Evolutionary conservation across 2,888 invertebrate species (phyloP).

Genomic region (Peribatodes rhomboidaria): DNA sequence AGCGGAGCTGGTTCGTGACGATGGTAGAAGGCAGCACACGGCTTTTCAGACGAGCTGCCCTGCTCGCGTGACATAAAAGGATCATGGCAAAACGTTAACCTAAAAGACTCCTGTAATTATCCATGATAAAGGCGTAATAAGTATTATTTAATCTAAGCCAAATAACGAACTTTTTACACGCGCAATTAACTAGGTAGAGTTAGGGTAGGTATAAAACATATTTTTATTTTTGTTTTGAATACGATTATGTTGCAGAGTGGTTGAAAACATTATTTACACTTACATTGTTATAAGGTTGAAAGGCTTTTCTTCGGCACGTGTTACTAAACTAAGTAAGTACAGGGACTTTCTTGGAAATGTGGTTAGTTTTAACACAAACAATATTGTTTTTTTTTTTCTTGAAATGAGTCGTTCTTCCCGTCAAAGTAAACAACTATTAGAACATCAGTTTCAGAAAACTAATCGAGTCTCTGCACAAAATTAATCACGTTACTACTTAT

Average conservation of each 20-base stretch:
- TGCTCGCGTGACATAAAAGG: slow-evolving; percentile 47
- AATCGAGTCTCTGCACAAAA: too few species aligned
- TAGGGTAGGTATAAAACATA: background rate
- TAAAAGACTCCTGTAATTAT: slow-evolving; percentile 20
- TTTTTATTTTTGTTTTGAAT: slow-evolving; percentile 1
- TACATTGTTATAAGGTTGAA: slow-evolving; percentile 17
- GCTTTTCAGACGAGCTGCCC: slow-evolving; percentile 36
- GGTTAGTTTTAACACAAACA: background rate
- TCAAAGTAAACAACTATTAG: too few species aligned
- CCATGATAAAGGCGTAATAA: background rate
- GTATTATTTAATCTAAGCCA: slow-evolving; percentile 11
- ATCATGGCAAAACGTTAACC: slow-evolving; percentile 33
- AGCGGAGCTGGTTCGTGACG: slow-evolving; percentile 61
- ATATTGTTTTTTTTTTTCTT: background rate
- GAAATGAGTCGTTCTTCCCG: too few species aligned
- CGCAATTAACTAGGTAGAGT: slow-evolving; percentile 2
- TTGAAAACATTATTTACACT: slow-evolving; percentile 4
- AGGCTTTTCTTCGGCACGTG: slow-evolving; percentile 9
- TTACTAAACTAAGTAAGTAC: background rate
- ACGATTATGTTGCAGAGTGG: background rate
- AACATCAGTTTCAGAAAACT: too few species aligned
- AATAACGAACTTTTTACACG: slow-evolving; percentile 20
- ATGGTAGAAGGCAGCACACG: slow-evolving; percentile 30
- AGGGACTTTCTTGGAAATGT: background rate
- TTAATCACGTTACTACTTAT: too few species aligned